Evolutionary conservation across 2,797 vertebrate species (phyloP).

Genomic region (Iguana delicatissima): DNA sequence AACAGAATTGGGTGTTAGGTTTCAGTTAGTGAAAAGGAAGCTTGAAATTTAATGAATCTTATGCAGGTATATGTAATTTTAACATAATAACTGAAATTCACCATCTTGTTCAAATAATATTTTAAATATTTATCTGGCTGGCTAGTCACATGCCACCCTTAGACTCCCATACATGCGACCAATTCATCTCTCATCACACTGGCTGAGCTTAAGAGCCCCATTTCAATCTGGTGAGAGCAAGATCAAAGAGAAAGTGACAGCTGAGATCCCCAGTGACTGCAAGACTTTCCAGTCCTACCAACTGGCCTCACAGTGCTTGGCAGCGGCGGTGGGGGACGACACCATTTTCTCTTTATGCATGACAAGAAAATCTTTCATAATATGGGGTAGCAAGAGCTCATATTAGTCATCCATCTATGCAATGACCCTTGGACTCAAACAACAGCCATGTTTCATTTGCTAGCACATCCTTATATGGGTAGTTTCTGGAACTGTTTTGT

Average conservation of each 20-base stretch:
- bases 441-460: conserved; percentile 7
- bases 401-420: neutral
- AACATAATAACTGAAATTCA: neutral
- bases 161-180: neutral
- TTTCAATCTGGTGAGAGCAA: conserved; percentile 16
- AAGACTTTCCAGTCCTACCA: conserved; percentile 21
- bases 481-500: neutral
- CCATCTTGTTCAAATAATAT: neutral
- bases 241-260: conserved; percentile 40
- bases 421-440: neutral
- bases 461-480: neutral
- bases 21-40: conserved; percentile 11
- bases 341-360: neutral
- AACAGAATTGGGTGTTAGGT: neutral
- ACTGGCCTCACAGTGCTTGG: neutral
- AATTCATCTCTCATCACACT: conserved; percentile 17
- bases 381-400: neutral
- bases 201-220: neutral
- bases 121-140: conserved; percentile 6
- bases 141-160: neutral
- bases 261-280: conserved; percentile 29
- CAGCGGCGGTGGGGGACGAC: neutral
- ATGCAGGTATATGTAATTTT: neutral
- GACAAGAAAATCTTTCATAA: neutral
- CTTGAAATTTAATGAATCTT: neutral